phyloP scores from a whole-genome alignment of 30 jellyfish, hydroid and myxozoan species.

The Chironex yamaguchii region DNA sequence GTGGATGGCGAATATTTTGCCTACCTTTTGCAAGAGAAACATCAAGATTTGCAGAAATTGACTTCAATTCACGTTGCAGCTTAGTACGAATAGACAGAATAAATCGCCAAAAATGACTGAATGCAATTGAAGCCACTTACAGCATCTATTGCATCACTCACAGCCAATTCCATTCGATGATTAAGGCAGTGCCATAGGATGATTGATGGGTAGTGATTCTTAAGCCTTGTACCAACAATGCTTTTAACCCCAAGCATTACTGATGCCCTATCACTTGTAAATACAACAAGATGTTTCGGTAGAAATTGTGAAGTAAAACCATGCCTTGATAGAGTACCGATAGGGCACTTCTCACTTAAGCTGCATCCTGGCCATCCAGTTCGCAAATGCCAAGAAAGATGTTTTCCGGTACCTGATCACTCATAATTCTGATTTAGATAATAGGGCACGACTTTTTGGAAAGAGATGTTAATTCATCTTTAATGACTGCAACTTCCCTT shows the following conservation, averaged over 20 bases:
- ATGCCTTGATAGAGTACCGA: background rate
- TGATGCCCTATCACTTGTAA: slow-evolving; percentile 59
- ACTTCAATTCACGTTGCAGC: slow-evolving; percentile 19
- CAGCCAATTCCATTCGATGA: slow-evolving; percentile 11
- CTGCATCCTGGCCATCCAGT: slow-evolving; percentile 42
- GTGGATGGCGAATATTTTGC: slow-evolving; percentile 19
- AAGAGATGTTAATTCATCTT: slow-evolving; percentile 29
- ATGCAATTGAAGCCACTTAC: slow-evolving; percentile 1
- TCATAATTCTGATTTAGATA: slow-evolving; percentile 5
- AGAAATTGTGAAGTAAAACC: background rate
- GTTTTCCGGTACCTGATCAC: slow-evolving; percentile 16
- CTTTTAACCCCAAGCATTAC: background rate
- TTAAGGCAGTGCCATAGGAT: slow-evolving; percentile 22
- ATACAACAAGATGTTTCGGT: slow-evolving; percentile 18
- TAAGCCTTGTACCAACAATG: slow-evolving; percentile 22
- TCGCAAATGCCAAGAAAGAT: slow-evolving; percentile 14
- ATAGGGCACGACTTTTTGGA: slow-evolving; percentile 31
- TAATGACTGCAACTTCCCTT: background rate
- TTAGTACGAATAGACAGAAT: slow-evolving; percentile 22
- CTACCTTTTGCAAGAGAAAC: slow-evolving; percentile 19
- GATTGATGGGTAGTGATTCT: slow-evolving; percentile 10
- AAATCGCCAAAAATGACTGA: slow-evolving; percentile 21
- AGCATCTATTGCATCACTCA: slow-evolving; percentile 20
- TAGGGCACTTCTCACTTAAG: background rate
- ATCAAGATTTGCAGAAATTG: slow-evolving; percentile 3